Evolutionary conservation across 2,113 vertebrate species (phyloP).

Genomic region (Alouatta palliata): DNA sequence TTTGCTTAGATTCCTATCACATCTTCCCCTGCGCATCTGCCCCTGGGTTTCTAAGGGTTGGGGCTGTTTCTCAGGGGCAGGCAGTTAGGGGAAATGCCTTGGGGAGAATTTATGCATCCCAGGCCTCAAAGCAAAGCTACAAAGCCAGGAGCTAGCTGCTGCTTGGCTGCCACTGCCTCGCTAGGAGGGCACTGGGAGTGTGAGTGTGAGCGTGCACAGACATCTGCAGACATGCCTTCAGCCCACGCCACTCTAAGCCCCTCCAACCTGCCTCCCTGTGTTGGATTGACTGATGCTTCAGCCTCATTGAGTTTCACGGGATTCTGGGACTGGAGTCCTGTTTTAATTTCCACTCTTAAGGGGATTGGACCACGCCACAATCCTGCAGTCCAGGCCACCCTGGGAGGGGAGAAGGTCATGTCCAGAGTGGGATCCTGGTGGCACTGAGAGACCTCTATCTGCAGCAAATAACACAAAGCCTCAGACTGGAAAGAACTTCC

Average conservation of each 20-base stretch:
- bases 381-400: neutral
- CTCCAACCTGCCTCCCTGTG: neutral
- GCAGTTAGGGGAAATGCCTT: neutral
- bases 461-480: neutral
- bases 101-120: neutral
- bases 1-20: neutral
- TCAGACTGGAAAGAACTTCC: neutral
- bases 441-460: neutral
- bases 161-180: neutral
- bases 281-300: neutral
- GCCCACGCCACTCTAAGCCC: neutral
- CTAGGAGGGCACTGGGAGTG: neutral
- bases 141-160: neutral
- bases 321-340: neutral
- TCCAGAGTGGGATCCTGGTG: neutral
- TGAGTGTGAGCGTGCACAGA: neutral
- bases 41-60: neutral
- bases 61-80: neutral
- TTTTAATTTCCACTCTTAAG: neutral
- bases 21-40: neutral
- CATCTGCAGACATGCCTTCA: neutral
- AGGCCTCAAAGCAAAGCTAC: neutral
- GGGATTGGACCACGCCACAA: neutral
- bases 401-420: neutral
- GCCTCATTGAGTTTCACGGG: neutral